Conservation (phyloP, 2,797 vertebrate species). For the Spizella passerina region DNA sequence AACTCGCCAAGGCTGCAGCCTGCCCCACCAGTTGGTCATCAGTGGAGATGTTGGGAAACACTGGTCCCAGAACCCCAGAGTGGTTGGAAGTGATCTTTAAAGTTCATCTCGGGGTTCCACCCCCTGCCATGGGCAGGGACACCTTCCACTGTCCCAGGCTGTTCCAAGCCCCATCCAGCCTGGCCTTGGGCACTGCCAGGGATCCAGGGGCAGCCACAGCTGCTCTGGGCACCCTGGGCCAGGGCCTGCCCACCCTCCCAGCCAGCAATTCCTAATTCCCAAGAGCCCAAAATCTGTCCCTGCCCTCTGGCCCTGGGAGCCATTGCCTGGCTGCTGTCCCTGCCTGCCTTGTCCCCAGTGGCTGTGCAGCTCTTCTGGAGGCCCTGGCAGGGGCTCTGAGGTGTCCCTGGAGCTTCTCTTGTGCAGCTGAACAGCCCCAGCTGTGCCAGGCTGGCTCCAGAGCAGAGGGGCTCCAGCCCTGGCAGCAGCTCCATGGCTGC, state of each 20-base stretch:
- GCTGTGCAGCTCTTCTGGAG: background rate
- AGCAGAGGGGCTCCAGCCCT: background rate
- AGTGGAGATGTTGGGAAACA: background rate
- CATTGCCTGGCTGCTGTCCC: background rate
- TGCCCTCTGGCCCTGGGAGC: no score
- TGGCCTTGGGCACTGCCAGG: no score
- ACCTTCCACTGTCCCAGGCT: background rate
- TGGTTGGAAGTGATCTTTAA: background rate
- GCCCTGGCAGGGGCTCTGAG: background rate
- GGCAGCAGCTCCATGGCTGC: background rate
- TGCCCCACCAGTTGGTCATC: background rate
- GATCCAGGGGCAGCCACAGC: no score
- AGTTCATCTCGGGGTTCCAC: fast-evolving
- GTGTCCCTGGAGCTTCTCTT: background rate
- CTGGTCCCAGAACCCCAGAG: no score
- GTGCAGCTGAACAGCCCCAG: background rate
- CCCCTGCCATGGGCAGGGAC: fast-evolving
- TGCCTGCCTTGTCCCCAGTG: background rate
- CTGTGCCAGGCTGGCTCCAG: background rate
- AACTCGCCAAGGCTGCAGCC: background rate
- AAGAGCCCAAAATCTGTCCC: no score
- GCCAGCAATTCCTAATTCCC: no score
- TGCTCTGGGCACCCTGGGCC: no score
- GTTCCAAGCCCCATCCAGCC: no score
- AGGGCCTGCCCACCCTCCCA: no score